Evolutionary conservation across 2,888 invertebrate species (phyloP).

Genomic region (Aspidiotus destructor): DNA sequence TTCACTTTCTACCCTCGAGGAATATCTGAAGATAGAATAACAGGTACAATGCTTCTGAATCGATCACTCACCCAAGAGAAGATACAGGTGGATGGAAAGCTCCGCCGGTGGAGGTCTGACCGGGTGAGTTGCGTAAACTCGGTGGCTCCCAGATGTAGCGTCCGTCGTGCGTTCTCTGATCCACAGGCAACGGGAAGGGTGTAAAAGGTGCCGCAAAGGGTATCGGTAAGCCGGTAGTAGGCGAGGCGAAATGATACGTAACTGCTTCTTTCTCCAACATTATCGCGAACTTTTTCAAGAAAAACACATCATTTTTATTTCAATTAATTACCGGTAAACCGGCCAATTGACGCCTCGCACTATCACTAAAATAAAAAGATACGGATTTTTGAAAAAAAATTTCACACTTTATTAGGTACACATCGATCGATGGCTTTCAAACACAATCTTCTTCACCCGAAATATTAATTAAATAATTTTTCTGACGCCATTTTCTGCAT

Average conservation of each 20-base stretch:
- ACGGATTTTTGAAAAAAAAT: no score
- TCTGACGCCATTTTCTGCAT: conserved; percentile 24
- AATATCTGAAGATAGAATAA: no score
- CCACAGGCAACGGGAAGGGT: conserved; percentile 21
- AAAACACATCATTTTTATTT: neutral
- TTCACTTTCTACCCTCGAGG: no score
- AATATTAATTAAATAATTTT: conserved; percentile 24
- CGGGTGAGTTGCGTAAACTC: conserved; percentile 15
- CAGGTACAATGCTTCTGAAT: no score
- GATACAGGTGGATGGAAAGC: conserved; percentile 33
- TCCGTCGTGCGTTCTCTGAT: conserved; percentile 25
- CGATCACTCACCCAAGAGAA: conserved; percentile 23
- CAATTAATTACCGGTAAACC: no score
- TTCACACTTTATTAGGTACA: neutral
- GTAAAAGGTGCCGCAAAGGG: conserved; percentile 26
- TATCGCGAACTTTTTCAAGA: conserved; percentile 1
- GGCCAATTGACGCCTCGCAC: no score
- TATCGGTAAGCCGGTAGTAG: conserved; percentile 24
- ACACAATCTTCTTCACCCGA: conserved; percentile 3
- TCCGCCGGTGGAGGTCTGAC: conserved; percentile 14
- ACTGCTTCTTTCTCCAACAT: conserved; percentile 30
- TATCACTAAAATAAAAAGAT: no score
- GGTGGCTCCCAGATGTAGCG: conserved; percentile 28
- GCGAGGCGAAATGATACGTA: conserved; percentile 28
- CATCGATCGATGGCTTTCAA: neutral